Evolutionary conservation across 2,888 invertebrate genomes (phyloP), one percentile per base, ranked within the genome.

Genomic region (Lordiphosa andalusiaca): DNA sequence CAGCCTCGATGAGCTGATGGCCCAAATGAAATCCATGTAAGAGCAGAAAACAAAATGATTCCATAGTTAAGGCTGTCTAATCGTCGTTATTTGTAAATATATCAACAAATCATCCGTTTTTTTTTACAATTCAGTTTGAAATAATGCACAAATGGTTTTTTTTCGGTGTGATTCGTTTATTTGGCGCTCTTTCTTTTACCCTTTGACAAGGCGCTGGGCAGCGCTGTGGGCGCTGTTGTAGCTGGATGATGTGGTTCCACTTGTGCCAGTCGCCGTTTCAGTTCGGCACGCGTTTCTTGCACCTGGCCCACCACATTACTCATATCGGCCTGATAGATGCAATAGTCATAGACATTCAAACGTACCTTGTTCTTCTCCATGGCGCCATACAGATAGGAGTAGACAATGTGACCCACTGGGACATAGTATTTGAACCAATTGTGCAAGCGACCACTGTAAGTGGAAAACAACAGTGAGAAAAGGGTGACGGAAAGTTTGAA

Each of bases 1-100:
- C 16, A 75, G 69, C 67, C 91, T 98, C 50, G 98, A 98, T 57
- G 97, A 98, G 52, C 91, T 98, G 64, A 97, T 97, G 96, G 94
- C 94, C 63, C 94, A 96, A 90, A 95, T 98, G 95, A 96, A 97
- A 90, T 91, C 93, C 16, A 93, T 97, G 88, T 97, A 92, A 93
- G 69, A 12, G 36, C 49, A 30, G 19, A 40, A 23, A 40, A n/a
- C n/a, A 41, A 50, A 60, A 58, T 7, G 7, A 30, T 30, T 30
- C 30, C 30, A 9, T 30, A 10, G 30, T 30, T 10, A 30, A 30
- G 30, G 7, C 30, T 30, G 30, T 30, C 30, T 3, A 30, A 4
- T 30, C 25, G 25, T 25, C 25, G 25, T 25, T 25, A 25, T 3
- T 9, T 30, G 30, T 30, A 9, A 9, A 25, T 25, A 23, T 2